phyloP scores from a whole-genome alignment of 64 coral and sea anemone genomes.

The Porites lutea region DNA sequence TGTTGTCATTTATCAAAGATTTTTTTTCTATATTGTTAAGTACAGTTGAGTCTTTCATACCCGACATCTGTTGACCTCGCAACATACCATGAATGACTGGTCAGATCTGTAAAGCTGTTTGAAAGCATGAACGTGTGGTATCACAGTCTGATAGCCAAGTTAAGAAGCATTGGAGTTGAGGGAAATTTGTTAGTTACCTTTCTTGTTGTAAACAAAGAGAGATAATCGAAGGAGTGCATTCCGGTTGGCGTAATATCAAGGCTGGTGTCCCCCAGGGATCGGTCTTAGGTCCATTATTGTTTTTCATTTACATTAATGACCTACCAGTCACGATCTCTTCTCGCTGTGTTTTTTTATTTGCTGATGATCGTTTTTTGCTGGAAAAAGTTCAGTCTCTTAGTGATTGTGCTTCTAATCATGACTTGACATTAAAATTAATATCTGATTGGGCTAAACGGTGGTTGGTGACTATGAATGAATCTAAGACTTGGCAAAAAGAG shows the following conservation, averaged over 20 bases:
- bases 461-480: too few relatives aligned
- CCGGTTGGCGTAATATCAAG: neutral
- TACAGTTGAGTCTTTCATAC: slow-evolving; percentile 6
- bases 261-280: slow-evolving; percentile 20
- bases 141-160: neutral
- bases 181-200: too few relatives aligned
- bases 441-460: too few relatives aligned
- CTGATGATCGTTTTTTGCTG: too few relatives aligned
- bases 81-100: slow-evolving; percentile 27
- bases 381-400: too few relatives aligned
- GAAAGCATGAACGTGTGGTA: slow-evolving; percentile 25
- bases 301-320: too few relatives aligned
- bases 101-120: neutral
- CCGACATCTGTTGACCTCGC: neutral
- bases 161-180: too few relatives aligned
- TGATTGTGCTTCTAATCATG: neutral
- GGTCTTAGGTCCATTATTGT: neutral
- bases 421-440: slow-evolving; percentile 14
- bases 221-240: slow-evolving; percentile 29
- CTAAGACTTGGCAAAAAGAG: neutral
- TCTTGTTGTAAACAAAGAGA: neutral
- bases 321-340: too few relatives aligned
- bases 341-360: too few relatives aligned
- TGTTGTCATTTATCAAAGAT: too few relatives aligned
- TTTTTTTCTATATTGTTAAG: neutral